phyloP scores from a whole-genome alignment of 2,113 vertebrate genomes.

The Phrynosoma platyrhinos region DNA sequence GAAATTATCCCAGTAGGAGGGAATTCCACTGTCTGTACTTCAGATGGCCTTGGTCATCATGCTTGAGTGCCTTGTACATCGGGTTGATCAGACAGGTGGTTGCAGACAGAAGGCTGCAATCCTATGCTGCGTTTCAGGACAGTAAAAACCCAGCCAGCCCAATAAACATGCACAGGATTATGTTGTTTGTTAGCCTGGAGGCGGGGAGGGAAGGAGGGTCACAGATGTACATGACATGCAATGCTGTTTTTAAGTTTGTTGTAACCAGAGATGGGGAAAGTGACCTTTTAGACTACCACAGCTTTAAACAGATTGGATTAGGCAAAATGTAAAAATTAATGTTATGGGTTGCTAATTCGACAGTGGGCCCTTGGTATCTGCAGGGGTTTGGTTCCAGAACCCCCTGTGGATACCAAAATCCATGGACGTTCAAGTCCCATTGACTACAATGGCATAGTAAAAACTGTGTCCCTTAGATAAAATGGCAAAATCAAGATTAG shows the following conservation, averaged over 20 bases:
- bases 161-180: background rate
- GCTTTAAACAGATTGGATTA: too few relatives aligned
- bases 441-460: too few relatives aligned
- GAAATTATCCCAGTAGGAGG: constrained; percentile 74
- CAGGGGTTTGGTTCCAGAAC: too few relatives aligned
- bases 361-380: too few relatives aligned
- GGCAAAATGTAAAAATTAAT: too few relatives aligned
- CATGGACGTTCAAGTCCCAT: too few relatives aligned
- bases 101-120: constrained; percentile 69
- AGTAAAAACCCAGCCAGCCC: background rate
- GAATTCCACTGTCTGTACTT: constrained; percentile 75
- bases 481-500: too few relatives aligned
- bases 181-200: background rate
- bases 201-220: background rate
- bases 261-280: too few relatives aligned
- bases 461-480: too few relatives aligned
- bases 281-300: too few relatives aligned
- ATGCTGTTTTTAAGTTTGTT: background rate
- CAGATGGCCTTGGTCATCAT: constrained; percentile 61
- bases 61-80: constrained; percentile 75
- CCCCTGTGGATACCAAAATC: too few relatives aligned
- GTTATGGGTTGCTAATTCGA: too few relatives aligned
- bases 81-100: constrained; percentile 75
- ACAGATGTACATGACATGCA: background rate
- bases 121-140: background rate